These are phyloP conservation scores for Burhinus bistriatus DNA, from an alignment of 2,113 vertebrate genomes.

Conservation along the genomic window DNA sequence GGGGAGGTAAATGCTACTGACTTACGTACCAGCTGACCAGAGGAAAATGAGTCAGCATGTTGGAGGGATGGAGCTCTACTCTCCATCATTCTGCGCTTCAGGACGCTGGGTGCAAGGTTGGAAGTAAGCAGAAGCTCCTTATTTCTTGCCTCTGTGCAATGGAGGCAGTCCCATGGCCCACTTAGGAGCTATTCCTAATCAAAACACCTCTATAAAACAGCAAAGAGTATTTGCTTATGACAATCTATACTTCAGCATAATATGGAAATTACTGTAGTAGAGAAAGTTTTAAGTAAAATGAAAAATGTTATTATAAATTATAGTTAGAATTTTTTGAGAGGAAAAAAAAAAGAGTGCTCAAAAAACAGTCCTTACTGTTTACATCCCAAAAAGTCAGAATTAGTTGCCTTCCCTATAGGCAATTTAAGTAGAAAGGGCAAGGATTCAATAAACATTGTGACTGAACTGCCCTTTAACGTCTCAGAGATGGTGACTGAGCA, in stretches of 20 bases:
- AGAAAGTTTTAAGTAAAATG: neutral
- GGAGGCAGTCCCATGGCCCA: neutral
- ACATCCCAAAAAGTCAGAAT: neutral
- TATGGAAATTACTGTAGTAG: neutral
- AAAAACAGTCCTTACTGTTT: neutral
- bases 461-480: neutral
- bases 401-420: neutral
- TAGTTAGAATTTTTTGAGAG: neutral
- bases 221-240: neutral
- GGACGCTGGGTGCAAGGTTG: neutral
- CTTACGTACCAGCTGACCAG: neutral
- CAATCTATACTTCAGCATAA: neutral
- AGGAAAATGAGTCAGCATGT: neutral
- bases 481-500: neutral
- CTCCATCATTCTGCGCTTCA: neutral
- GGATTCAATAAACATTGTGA: constrained; percentile 13
- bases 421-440: constrained; percentile 31
- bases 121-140: neutral
- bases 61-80: neutral
- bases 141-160: neutral
- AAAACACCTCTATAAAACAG: neutral
- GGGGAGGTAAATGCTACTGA: neutral
- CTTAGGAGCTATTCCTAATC: neutral
- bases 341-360: neutral
- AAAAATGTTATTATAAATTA: neutral